Evolutionary conservation across 2,113 vertebrate genomes (phyloP).

Genomic region (Aleadryas rufinucha): DNA sequence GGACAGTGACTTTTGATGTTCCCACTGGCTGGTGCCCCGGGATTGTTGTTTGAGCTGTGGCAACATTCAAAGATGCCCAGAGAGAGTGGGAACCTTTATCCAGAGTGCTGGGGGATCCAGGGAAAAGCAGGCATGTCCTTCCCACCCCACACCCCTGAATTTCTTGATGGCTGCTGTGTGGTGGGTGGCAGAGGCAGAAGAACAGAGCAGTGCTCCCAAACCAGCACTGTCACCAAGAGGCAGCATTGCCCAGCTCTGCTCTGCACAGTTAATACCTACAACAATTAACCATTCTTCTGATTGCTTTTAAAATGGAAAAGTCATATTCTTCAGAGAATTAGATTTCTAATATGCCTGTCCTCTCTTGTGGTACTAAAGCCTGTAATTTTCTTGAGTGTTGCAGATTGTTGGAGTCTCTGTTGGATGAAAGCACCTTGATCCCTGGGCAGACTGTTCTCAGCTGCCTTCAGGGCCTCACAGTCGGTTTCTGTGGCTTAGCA

Average conservation of each 20-base stretch:
- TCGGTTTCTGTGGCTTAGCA: background rate
- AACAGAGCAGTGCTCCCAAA: background rate
- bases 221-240: accelerated
- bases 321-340: background rate
- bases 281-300: background rate
- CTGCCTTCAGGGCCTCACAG: background rate
- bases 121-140: background rate
- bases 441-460: background rate
- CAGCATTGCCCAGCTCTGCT: background rate
- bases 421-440: background rate
- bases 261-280: background rate
- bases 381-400: background rate
- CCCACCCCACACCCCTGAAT: background rate
- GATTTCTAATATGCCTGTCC: background rate
- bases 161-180: accelerated
- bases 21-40: accelerated
- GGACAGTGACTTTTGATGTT: background rate
- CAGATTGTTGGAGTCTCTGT: background rate
- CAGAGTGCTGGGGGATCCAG: background rate
- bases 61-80: background rate
- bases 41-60: background rate
- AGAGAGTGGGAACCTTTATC: background rate
- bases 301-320: background rate
- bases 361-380: background rate
- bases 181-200: background rate